Evolutionary conservation across 92 coral and sea anemone genomes (phyloP).

Genomic region (Paragorgia papillata): DNA sequence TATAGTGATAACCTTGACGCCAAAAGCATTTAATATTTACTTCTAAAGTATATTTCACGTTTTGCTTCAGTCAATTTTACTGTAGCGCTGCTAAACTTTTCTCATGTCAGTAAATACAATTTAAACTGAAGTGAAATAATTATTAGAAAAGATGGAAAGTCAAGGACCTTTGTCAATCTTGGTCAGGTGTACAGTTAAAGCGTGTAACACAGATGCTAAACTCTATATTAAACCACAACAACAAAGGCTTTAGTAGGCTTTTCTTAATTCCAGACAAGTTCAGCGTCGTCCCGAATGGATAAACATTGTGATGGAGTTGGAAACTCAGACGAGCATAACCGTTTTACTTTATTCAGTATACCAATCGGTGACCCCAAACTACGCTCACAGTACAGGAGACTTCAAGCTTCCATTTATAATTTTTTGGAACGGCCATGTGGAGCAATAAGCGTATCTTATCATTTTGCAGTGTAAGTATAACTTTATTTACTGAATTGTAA

Average conservation of each 20-base stretch:
- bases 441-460: constrained; percentile 54
- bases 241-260: neutral
- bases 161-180: neutral
- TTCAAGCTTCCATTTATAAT: constrained; percentile 73
- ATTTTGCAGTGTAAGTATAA: constrained; percentile 56
- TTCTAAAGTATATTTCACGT: constrained; percentile 5
- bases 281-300: neutral
- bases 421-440: constrained; percentile 94
- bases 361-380: neutral
- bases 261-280: neutral
- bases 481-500: neutral
- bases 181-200: neutral
- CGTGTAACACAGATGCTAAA: neutral
- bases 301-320: constrained; percentile 1
- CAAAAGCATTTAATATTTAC: constrained; percentile 12
- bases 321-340: neutral
- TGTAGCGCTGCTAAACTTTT: too few relatives aligned
- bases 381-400: constrained; percentile 38
- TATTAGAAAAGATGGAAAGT: too few relatives aligned
- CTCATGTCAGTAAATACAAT: too few relatives aligned
- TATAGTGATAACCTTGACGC: constrained; percentile 7
- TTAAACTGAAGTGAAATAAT: too few relatives aligned
- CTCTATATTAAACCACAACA: neutral
- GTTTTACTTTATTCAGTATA: neutral
- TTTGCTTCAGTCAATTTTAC: neutral